Conservation (phyloP, 2,797 vertebrate species). For the Anisognathus igniventris region DNA sequence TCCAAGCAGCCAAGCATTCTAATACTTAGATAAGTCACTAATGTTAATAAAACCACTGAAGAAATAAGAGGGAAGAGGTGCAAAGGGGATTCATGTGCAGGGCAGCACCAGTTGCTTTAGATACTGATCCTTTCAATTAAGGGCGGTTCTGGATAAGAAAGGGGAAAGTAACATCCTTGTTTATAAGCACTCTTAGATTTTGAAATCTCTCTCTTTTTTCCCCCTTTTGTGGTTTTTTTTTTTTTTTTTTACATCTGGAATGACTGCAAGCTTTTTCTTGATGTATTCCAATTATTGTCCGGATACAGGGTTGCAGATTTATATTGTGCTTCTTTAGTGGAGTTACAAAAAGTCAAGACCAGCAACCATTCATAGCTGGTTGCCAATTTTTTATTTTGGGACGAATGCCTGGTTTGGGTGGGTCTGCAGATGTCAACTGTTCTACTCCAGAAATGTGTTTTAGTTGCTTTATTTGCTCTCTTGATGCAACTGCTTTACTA, state of each 20-base stretch:
- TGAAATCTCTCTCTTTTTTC: background rate
- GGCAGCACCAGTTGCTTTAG: constrained; percentile 58
- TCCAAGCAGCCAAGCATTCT: constrained; percentile 45
- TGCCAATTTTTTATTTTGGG: constrained; percentile 56
- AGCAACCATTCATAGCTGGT: constrained; percentile 23
- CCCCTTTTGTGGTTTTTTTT: too few relatives aligned
- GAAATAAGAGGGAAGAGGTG: constrained; percentile 39
- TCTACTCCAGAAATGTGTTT: background rate
- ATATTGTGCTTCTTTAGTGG: constrained; percentile 26
- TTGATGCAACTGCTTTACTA: background rate
- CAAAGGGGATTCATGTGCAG: constrained; percentile 56
- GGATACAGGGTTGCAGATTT: constrained; percentile 58
- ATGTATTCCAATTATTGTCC: constrained; percentile 28
- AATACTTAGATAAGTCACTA: constrained; percentile 62
- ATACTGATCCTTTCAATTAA: constrained; percentile 59
- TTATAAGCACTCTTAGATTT: constrained; percentile 44
- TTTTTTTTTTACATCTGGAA: background rate
- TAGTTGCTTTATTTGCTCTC: background rate
- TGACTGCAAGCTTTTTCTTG: constrained; percentile 13
- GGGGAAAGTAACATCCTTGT: constrained; percentile 65
- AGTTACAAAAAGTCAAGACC: constrained; percentile 46
- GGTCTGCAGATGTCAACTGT: constrained; percentile 10
- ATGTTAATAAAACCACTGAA: constrained; percentile 55
- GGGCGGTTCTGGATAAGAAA: constrained; percentile 31
- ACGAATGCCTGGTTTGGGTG: constrained; percentile 40